These are phyloP conservation scores for Calypte anna DNA, from an alignment of 2,113 vertebrate species.

Conservation along the genomic window DNA sequence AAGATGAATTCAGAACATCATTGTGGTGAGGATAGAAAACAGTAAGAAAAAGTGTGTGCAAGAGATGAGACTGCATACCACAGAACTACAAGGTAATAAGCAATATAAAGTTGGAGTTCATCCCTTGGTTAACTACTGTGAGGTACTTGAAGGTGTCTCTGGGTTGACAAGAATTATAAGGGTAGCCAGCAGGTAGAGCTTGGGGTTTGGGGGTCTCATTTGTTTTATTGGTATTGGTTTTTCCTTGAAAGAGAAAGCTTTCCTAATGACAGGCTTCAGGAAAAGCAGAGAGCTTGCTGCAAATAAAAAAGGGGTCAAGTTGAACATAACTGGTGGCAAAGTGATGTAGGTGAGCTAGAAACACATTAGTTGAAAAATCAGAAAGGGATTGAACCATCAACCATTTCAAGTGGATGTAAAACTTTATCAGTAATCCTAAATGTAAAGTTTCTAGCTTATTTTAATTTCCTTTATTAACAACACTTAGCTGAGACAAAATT, in stretches of 20 bases:
- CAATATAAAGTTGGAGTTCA: background rate
- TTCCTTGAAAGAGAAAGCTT: background rate
- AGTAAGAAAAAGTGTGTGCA: background rate
- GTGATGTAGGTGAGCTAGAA: background rate
- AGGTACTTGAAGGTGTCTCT: background rate
- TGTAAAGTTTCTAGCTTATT: background rate
- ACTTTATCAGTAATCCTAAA: background rate
- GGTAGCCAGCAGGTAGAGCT: background rate
- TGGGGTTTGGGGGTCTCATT: background rate
- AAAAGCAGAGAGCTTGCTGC: background rate
- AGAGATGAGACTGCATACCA: background rate
- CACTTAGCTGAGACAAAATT: background rate
- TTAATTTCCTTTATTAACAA: background rate
- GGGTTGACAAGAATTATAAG: background rate
- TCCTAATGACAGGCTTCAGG: background rate
- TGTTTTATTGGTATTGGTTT: background rate
- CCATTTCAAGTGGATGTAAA: background rate
- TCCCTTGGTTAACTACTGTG: background rate
- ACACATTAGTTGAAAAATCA: background rate
- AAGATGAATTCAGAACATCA: background rate
- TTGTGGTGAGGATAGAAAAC: background rate
- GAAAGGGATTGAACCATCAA: background rate
- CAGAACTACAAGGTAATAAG: background rate
- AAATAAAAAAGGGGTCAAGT: background rate
- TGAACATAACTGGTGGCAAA: background rate